Conservation (phyloP, 2,888 invertebrate genomes). For the Cartodere bifasciata region DNA sequence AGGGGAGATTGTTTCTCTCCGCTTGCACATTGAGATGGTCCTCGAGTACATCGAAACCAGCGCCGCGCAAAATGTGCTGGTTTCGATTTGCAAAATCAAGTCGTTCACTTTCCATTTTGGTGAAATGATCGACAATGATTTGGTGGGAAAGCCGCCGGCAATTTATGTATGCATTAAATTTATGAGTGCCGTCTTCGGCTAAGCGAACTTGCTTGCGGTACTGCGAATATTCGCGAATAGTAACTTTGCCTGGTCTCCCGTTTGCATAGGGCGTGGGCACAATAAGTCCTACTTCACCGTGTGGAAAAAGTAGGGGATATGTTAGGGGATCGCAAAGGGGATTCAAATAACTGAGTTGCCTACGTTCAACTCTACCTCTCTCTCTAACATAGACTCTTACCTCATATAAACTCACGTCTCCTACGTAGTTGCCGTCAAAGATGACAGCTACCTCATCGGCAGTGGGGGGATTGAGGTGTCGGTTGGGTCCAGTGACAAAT, state of each 20-base stretch:
- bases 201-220: conserved; percentile 7
- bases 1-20: conserved; percentile 3
- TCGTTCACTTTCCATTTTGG: conserved; percentile 7
- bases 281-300: conserved; percentile 12
- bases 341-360: conserved; percentile 7
- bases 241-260: not conserved
- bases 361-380: not conserved
- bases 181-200: too few relatives aligned
- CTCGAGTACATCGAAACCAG: conserved; percentile 3
- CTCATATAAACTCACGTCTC: not conserved
- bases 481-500: not conserved
- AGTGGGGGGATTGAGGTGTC: conserved; percentile 1
- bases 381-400: conserved; percentile 1
- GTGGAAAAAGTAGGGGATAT: conserved; percentile 14
- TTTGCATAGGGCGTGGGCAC: not conserved
- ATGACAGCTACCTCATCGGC: conserved; percentile 1
- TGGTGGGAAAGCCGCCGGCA: conserved; percentile 9
- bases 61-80: conserved; percentile 4
- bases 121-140: conserved; percentile 8
- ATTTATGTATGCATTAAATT: conserved; percentile 4
- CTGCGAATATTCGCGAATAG: conserved; percentile 4
- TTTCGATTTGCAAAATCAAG: conserved; percentile 4
- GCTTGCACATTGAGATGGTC: conserved; percentile 4
- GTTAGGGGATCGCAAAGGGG: conserved; percentile 11
- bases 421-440: not conserved